phyloP scores from a whole-genome alignment of 2,797 vertebrate species.

The Bradypus variegatus region DNA sequence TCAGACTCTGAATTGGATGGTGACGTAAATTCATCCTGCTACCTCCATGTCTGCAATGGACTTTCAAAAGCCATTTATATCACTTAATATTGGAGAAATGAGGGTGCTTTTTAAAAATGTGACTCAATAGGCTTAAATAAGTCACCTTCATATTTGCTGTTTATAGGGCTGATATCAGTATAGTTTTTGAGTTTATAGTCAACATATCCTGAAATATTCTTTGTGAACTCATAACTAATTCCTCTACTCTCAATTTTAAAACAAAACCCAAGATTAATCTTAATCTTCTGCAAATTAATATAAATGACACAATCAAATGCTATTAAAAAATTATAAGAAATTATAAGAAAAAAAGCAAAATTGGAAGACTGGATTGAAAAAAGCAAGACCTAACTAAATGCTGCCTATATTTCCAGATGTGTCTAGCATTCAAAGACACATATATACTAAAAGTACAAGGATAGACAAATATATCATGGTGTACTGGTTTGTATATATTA shows the following conservation, averaged over 20 bases:
- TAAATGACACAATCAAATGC: conserved; percentile 17
- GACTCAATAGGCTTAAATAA: conserved; percentile 23
- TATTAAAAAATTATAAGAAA: conserved; percentile 35
- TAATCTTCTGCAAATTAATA: conserved; percentile 27
- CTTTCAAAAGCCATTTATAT: conserved; percentile 2
- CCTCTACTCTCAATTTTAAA: conserved; percentile 32
- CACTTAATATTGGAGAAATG: conserved; percentile 40
- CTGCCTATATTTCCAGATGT: too few relatives aligned
- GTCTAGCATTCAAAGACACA: too few relatives aligned
- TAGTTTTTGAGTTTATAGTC: neutral
- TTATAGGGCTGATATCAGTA: conserved; percentile 8
- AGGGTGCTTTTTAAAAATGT: conserved; percentile 37
- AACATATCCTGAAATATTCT: conserved; percentile 9
- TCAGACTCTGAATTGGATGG: neutral
- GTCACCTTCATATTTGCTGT: neutral
- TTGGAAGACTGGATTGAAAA: neutral
- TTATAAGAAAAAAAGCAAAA: neutral
- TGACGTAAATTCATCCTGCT: neutral
- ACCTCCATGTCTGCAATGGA: neutral
- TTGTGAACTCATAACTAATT: conserved; percentile 5
- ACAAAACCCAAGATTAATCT: conserved; percentile 5
- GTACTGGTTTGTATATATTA: too few relatives aligned
- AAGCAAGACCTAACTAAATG: neutral
- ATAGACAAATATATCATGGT: too few relatives aligned
- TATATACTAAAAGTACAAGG: too few relatives aligned